These are phyloP conservation scores for Autographa gamma DNA, from an alignment of 2,888 invertebrate species.

Conservation along the genomic window DNA sequence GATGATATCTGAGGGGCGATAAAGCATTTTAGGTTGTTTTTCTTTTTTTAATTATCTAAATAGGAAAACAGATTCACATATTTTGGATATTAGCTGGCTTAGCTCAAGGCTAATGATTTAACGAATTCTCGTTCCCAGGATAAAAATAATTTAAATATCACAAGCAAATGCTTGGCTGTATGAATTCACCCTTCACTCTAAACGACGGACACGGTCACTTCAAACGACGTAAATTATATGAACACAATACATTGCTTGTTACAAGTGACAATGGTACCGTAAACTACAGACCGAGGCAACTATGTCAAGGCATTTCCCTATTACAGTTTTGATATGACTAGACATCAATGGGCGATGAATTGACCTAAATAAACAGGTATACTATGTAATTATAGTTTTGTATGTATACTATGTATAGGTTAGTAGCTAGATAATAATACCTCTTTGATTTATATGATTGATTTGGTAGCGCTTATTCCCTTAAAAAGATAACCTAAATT, in stretches of 20 bases:
- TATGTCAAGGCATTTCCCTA: conserved; percentile 81
- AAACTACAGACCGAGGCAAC: conserved; percentile 60
- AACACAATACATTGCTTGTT: conserved; percentile 66
- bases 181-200: conserved; percentile 23
- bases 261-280: conserved; percentile 65
- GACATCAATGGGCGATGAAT: conserved; percentile 61
- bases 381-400: conserved; percentile 2
- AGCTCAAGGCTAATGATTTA: too few species aligned
- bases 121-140: too few species aligned
- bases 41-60: not conserved
- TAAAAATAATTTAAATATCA: not conserved
- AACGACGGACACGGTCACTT: conserved; percentile 35
- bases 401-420: conserved; percentile 1
- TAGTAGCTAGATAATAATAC: not conserved
- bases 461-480: not conserved
- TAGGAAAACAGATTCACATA: not conserved
- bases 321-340: conserved; percentile 71
- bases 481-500: too few species aligned
- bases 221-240: conserved; percentile 59
- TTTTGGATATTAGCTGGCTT: too few species aligned
- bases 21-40: not conserved
- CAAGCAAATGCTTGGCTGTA: not conserved
- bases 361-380: conserved; percentile 57
- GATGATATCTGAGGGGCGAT: not conserved
- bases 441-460: not conserved